Percentiles rank a stretch among this genome's conserved stretches.
Evolutionary conservation across 2,113 vertebrate genomes (phyloP).

Genomic region (Callopanchax toddi): DNA sequence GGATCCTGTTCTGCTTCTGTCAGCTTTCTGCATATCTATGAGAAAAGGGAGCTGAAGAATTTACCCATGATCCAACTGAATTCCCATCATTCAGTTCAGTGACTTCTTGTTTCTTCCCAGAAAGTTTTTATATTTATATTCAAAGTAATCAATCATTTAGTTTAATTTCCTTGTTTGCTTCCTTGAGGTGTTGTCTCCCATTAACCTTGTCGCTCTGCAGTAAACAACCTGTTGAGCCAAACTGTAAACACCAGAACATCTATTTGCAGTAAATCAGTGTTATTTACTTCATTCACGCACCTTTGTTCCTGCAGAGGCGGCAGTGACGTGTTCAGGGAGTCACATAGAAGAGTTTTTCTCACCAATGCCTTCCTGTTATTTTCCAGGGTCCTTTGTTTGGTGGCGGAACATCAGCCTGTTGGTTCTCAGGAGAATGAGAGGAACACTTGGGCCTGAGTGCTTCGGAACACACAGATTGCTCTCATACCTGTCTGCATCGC

Average conservation of each 20-base stretch:
- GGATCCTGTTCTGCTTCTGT: constrained; percentile 13
- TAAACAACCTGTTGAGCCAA: constrained; percentile 90
- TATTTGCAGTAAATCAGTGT: constrained; percentile 91
- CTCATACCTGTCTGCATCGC: constrained; percentile 46
- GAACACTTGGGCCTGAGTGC: constrained; percentile 63
- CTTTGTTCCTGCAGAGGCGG: constrained; percentile 91
- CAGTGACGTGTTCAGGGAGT: constrained; percentile 96
- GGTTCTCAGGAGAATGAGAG: constrained; percentile 92
- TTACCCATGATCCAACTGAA: constrained; percentile 13
- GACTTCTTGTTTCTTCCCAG: constrained; percentile 9
- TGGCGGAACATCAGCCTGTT: constrained; percentile 85
- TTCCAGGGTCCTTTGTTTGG: constrained; percentile 94
- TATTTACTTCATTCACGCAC: constrained; percentile 94
- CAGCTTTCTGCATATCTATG: constrained; percentile 17
- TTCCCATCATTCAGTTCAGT: constrained; percentile 11
- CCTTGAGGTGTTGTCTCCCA: constrained; percentile 83
- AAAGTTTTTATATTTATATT: constrained; percentile 64
- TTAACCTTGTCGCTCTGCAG: constrained; percentile 79
- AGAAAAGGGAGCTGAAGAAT: constrained; percentile 9
- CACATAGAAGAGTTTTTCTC: constrained; percentile 97
- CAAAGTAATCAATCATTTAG: constrained; percentile 80
- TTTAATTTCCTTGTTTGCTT: constrained; percentile 84
- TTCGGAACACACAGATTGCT: constrained; percentile 45
- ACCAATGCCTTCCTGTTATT: constrained; percentile 99
- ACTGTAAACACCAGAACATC: constrained; percentile 88